Percentiles rank a stretch among this genome's conserved stretches.
These are phyloP conservation scores for Oryzias dopingdopingensis DNA, from an alignment of 2,797 vertebrate species.

Conservation along the genomic window DNA sequence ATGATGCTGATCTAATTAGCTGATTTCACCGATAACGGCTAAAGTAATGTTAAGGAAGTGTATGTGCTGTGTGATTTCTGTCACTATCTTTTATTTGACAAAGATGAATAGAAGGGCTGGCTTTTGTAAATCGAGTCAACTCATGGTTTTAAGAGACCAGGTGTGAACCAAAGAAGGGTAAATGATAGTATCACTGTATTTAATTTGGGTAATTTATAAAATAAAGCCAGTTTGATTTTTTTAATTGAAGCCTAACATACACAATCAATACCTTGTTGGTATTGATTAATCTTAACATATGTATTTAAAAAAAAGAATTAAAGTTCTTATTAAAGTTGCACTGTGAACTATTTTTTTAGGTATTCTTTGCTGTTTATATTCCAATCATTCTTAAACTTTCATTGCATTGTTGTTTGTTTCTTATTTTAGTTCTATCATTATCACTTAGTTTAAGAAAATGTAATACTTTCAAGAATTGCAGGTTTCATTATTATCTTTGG, in stretches of 20 bases:
- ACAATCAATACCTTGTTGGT: too few species aligned
- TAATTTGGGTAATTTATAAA: too few species aligned
- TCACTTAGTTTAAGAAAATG: constrained; percentile 5
- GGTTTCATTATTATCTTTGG: constrained; percentile 26
- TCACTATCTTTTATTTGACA: constrained; percentile 19
- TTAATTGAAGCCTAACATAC: too few species aligned
- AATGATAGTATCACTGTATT: too few species aligned
- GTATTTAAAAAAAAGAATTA: too few species aligned
- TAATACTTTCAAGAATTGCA: constrained; percentile 16
- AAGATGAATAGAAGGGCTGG: constrained; percentile 29
- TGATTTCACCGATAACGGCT: constrained; percentile 72
- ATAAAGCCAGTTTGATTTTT: too few species aligned
- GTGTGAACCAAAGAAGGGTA: too few species aligned
- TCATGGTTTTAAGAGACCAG: constrained; percentile 19
- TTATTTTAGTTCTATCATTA: constrained; percentile 15
- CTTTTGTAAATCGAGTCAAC: constrained; percentile 34
- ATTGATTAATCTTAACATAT: too few species aligned
- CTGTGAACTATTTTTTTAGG: too few species aligned
- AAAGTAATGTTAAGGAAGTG: constrained; percentile 21
- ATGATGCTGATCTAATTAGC: constrained; percentile 71
- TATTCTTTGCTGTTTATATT: too few species aligned
- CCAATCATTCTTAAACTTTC: not conserved
- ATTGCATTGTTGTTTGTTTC: not conserved
- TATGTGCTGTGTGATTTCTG: constrained; percentile 24
- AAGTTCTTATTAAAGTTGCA: too few species aligned